Percentiles rank a stretch among this genome's conserved stretches.
Conservation (phyloP, 2,797 vertebrate genomes). For the Muscicapa comitata region DNA sequence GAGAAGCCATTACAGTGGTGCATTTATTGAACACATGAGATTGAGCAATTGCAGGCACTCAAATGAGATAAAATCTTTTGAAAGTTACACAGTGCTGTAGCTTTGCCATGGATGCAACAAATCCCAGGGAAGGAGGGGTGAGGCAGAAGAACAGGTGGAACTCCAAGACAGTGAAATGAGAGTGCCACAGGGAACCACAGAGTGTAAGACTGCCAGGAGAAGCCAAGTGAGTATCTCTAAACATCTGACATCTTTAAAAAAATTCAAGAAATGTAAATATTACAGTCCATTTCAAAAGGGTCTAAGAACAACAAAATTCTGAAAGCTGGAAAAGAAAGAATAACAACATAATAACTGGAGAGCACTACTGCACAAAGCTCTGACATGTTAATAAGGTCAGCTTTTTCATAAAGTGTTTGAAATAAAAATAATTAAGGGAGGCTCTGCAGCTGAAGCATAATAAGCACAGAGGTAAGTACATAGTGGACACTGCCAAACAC, state of each 20-base stretch:
- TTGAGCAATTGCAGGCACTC: not conserved
- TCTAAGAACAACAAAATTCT: not conserved
- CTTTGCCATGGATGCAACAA: accelerated
- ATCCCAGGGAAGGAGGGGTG: not conserved
- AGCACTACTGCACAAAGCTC: not conserved
- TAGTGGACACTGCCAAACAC: not conserved
- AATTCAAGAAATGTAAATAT: not conserved
- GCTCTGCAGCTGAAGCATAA: not conserved
- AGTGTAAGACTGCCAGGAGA: accelerated
- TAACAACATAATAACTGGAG: not conserved
- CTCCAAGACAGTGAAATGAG: not conserved
- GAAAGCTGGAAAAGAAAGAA: not conserved
- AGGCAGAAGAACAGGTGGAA: not conserved
- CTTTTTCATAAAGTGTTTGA: not conserved
- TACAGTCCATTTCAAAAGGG: not conserved
- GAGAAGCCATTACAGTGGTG: not conserved
- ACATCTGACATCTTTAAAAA: not conserved
- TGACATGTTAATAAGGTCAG: not conserved
- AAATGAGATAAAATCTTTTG: not conserved
- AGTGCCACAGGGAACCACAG: accelerated
- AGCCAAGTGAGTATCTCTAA: not conserved
- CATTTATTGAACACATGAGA: not conserved
- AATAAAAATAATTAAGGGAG: not conserved
- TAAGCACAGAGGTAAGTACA: not conserved
- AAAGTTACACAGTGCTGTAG: not conserved